Conservation (phyloP, 64 coral and sea anemone species). For the Pocillopora damicornis region DNA sequence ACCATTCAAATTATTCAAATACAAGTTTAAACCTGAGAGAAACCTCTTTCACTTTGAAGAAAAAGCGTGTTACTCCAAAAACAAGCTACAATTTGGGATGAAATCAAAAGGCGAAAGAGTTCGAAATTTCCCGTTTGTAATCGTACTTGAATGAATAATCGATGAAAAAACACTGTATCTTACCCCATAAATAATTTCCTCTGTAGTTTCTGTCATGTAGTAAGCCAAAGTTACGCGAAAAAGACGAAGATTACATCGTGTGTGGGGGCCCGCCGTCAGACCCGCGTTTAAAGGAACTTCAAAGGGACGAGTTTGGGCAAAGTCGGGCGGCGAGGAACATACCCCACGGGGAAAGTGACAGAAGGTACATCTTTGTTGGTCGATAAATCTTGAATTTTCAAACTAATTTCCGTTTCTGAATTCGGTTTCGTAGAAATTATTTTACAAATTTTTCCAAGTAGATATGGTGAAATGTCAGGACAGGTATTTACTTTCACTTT, state of each 20-base stretch:
- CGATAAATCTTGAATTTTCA: no score
- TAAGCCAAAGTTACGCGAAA: not conserved
- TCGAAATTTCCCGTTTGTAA: not conserved
- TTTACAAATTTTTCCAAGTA: no score
- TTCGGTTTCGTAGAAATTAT: no score
- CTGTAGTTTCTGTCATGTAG: slow-evolving; percentile 6
- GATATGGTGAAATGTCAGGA: no score
- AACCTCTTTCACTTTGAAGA: not conserved
- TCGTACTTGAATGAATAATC: not conserved
- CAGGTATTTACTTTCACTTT: no score
- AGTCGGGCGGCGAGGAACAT: no score
- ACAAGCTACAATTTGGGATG: not conserved
- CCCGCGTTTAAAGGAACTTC: not conserved
- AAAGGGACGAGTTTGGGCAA: no score
- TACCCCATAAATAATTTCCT: not conserved
- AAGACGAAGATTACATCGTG: not conserved
- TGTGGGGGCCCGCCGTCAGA: not conserved
- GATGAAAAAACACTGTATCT: not conserved
- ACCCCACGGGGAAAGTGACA: no score
- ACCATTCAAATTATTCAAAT: not conserved
- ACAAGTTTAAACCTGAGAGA: not conserved
- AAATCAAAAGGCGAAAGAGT: not conserved
- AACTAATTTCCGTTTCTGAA: no score
- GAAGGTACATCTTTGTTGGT: no score
- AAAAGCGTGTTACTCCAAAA: not conserved